phyloP scores from a whole-genome alignment of 2,888 invertebrate species.

The Rhagonycha fulva region DNA sequence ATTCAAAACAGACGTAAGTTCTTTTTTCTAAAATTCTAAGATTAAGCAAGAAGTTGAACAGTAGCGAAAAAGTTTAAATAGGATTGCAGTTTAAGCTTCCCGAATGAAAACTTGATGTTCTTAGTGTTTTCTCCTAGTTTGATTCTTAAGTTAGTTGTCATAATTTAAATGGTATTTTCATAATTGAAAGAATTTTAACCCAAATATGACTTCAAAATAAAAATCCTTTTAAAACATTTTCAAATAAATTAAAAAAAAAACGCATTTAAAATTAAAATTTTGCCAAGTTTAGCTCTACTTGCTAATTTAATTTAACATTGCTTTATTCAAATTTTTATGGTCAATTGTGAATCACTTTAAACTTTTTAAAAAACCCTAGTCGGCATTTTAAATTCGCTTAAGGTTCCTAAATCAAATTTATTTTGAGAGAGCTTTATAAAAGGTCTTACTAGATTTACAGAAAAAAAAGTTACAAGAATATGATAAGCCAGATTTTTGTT shows the following conservation, averaged over 20 bases:
- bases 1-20: background rate
- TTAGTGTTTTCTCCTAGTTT: background rate
- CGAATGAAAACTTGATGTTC: background rate
- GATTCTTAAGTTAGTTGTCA: background rate
- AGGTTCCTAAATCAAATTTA: background rate
- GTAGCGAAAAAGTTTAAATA: background rate
- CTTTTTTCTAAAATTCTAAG: background rate
- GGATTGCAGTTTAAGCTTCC: background rate
- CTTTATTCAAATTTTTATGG: background rate
- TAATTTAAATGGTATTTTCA: background rate
- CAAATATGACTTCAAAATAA: background rate
- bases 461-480: background rate
- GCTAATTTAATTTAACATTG: background rate
- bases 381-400: background rate
- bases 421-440: background rate
- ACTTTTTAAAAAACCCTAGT: background rate
- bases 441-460: background rate
- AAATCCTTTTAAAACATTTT: background rate
- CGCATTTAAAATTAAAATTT: background rate
- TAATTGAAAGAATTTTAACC: background rate
- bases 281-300: background rate
- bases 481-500: background rate
- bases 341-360: background rate
- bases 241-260: background rate
- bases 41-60: background rate